These are phyloP conservation scores for Phrynocephalus versicolor DNA, from an alignment of 2,113 vertebrate species.

Conservation along the genomic window DNA sequence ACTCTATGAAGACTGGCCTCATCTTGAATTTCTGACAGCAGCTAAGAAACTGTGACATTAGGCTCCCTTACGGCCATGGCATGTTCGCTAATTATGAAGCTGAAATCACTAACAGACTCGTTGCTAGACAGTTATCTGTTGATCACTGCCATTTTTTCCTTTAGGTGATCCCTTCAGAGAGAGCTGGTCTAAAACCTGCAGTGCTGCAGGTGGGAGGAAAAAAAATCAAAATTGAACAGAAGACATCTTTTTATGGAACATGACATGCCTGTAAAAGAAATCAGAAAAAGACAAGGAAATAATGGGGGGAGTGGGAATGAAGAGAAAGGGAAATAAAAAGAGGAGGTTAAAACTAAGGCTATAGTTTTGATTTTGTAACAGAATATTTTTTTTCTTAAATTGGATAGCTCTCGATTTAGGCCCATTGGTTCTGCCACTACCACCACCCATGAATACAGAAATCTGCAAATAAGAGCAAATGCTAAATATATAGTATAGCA, in stretches of 20 bases:
- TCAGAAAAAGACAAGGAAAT: neutral
- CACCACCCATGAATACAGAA: too few species aligned
- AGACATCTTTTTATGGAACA: constrained; percentile 4
- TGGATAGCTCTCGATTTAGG: neutral
- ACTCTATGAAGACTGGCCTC: neutral
- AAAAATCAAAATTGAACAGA: neutral
- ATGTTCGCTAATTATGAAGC: constrained; percentile 41
- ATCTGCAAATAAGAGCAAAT: too few species aligned
- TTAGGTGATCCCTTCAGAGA: constrained; percentile 55
- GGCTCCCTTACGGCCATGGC: constrained; percentile 24
- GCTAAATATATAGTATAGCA: too few species aligned
- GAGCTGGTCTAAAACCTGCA: constrained; percentile 43
- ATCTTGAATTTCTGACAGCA: constrained; percentile 49
- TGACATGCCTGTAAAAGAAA: neutral
- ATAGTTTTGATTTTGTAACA: neutral
- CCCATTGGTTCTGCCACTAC: too few species aligned
- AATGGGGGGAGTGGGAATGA: fast-evolving
- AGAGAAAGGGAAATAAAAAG: neutral
- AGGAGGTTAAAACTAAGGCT: neutral
- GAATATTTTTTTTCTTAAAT: neutral
- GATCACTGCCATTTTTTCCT: constrained; percentile 45
- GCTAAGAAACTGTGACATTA: constrained; percentile 55
- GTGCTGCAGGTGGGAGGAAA: constrained; percentile 39
- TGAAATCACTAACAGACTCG: constrained; percentile 6
- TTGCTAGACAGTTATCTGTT: constrained; percentile 34